Evolutionary conservation across 2,888 invertebrate genomes (phyloP), one percentile per base, ranked within the genome.

Genomic region (Ophraella communa): DNA sequence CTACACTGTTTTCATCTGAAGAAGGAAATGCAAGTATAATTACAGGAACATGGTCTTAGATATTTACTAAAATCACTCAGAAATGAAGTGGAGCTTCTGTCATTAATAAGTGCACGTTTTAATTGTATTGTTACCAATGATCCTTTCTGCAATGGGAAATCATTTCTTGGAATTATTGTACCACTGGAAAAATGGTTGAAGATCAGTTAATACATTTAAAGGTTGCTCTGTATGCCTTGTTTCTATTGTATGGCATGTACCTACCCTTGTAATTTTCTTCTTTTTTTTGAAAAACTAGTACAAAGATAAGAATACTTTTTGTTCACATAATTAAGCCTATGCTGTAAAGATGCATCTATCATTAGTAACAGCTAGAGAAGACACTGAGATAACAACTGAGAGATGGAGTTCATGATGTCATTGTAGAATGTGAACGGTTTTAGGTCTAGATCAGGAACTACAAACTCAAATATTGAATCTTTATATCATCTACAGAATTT

Each of bases 161-260:
- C 86, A 88, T 79, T 83, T 94, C 88, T 3, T 90, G 89, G 87
- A 88, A 88, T 75, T 85, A n/a, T n/a, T n/a, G 86, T 65, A 87
- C 86, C 68, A 87, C 87, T 72, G 87, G 87, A 44, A 86, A 86
- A 75, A 81, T 83, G 68, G 81, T 88, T 51, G 86, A 87, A 20
- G 89, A 89, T 69, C 88, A 89, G 66, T 88, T 89, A 79, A 82
- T 90, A 11, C 93, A 94, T 79, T 84, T 95, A 70, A 91, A 91
- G 79, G 88, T 95, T 72, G 93, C 93, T 54, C 85, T 95, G 74
- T 93, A 93, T 81, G 91, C 92, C 79, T 84, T 94, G 74, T 95
- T 96, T 83, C 90, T 94, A 63, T 82, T 96, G 71, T 95, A 95
- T 83, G 95, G 95, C 67, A 94, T 96, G 91, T 96, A 91, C 83